Percentiles rank a stretch among this genome's conserved stretches.
Conservation (phyloP, 1,140 invertebrate genomes). For the Bombus waltoni region DNA sequence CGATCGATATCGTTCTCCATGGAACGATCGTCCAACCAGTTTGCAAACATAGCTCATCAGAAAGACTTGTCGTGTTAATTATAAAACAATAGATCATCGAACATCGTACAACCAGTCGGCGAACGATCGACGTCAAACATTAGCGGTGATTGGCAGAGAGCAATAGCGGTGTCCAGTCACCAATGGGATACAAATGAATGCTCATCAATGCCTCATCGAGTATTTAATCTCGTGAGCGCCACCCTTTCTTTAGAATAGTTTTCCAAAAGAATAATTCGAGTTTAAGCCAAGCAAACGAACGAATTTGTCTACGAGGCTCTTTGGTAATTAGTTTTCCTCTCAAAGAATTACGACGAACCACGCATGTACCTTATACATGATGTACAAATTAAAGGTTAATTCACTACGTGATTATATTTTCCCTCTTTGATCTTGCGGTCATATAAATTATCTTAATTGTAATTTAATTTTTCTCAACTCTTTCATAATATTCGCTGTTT, state of each 20-base stretch:
- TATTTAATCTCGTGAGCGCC: constrained; percentile 47
- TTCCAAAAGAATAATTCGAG: constrained; percentile 8
- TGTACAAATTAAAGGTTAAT: neutral
- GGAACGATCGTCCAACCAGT: neutral
- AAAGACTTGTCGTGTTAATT: neutral
- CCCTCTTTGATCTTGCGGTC: neutral
- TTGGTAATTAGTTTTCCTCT: neutral
- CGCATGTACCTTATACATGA: neutral
- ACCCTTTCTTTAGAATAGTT: neutral
- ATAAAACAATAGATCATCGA: constrained; percentile 11
- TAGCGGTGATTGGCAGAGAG: constrained; percentile 41
- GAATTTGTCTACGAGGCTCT: neutral
- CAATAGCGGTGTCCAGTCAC: constrained; percentile 16
- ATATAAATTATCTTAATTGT: neutral
- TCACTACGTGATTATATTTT: neutral
- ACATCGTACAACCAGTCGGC: constrained; percentile 3
- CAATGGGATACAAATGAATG: constrained; percentile 45
- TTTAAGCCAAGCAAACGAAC: neutral
- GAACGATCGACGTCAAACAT: constrained; percentile 7
- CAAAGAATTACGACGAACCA: neutral
- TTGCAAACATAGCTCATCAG: neutral
- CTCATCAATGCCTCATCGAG: constrained; percentile 37
- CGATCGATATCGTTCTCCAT: too few species aligned
- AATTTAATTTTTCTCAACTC: neutral
- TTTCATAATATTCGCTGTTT: too few species aligned